A percentile compares a stretch with the other conserved stretches of the same genome.
Evolutionary conservation across 92 coral and sea anemone species (phyloP).

Genomic region (Epizoanthus scotinus): DNA sequence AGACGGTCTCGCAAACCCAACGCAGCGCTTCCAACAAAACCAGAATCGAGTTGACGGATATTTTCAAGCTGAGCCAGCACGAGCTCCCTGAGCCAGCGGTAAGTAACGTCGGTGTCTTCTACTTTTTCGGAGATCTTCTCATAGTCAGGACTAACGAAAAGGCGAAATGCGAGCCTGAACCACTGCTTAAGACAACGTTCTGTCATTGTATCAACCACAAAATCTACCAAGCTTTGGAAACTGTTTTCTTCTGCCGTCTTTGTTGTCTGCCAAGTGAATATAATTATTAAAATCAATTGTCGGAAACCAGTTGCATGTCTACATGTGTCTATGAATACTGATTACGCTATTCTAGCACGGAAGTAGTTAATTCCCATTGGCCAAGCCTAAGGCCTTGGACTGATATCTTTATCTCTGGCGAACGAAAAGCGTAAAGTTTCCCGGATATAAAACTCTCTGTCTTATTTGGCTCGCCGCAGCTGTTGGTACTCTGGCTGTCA

Average conservation of each 20-base stretch:
- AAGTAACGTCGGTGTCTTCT: conserved; percentile 77
- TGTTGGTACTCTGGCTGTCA: too few relatives aligned
- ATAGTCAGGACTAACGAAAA: conserved; percentile 80
- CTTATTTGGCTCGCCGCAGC: too few relatives aligned
- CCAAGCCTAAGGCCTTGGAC: not conserved
- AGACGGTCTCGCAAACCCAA: conserved; percentile 66
- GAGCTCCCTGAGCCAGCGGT: conserved; percentile 86
- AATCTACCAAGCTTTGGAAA: too few relatives aligned
- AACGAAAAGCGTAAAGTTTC: too few relatives aligned
- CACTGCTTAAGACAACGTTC: conserved; percentile 69
- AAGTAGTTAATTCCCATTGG: not conserved
- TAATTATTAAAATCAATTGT: not conserved
- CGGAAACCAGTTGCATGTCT: not conserved
- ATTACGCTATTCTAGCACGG: not conserved
- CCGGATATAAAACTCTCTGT: too few relatives aligned
- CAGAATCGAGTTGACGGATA: conserved; percentile 55
- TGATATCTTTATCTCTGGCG: not conserved
- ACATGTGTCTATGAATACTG: not conserved
- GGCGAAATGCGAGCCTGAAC: conserved; percentile 81
- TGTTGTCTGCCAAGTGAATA: conserved; percentile 7
- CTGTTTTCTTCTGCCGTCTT: not conserved
- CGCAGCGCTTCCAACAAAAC: conserved; percentile 66
- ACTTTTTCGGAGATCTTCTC: conserved; percentile 64
- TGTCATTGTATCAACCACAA: conserved; percentile 47
- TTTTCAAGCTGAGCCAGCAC: conserved; percentile 51